A percentile compares a stretch with the other conserved stretches of the same genome.
These are phyloP conservation scores for Pseudococcus jackbeardsleyi DNA, from an alignment of 2,888 invertebrate species.

Conservation along the genomic window DNA sequence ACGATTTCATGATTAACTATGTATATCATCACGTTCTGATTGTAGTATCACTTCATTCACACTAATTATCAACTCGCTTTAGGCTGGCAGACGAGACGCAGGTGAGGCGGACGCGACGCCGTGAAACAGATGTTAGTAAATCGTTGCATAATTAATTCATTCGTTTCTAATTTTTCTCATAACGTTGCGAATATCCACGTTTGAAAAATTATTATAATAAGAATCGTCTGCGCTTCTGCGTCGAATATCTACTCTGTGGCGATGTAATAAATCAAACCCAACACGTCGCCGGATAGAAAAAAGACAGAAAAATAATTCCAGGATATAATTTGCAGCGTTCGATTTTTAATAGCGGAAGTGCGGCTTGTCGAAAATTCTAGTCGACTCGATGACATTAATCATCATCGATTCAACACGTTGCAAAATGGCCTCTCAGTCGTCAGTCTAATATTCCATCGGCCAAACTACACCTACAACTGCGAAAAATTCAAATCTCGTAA, in stretches of 20 bases:
- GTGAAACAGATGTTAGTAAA: conserved; percentile 33
- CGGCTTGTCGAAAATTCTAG: neutral
- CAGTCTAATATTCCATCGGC: neutral
- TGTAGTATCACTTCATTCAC: conserved; percentile 55
- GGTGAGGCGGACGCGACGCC: neutral
- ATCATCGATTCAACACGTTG: conserved; percentile 39
- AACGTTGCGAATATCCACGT: conserved; percentile 31
- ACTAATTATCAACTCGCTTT: conserved; percentile 23
- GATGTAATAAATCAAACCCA: neutral
- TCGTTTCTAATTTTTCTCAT: conserved; percentile 46
- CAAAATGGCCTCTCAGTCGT: neutral
- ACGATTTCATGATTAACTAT: conserved; percentile 54
- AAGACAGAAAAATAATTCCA: neutral
- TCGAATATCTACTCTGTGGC: neutral
- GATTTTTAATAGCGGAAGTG: neutral
- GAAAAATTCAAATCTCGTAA: conserved; percentile 7
- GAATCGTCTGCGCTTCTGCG: neutral
- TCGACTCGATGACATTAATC: neutral
- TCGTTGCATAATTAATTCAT: conserved; percentile 49
- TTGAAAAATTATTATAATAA: conserved; percentile 29
- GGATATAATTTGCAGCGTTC: neutral
- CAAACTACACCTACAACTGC: neutral
- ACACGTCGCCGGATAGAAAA: too few species aligned
- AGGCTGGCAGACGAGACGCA: neutral
- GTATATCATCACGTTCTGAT: conserved; percentile 46